Percentiles rank a stretch among this genome's conserved stretches.
These are phyloP conservation scores for Eclectus roratus DNA, from an alignment of 2,113 vertebrate species.

Conservation along the genomic window DNA sequence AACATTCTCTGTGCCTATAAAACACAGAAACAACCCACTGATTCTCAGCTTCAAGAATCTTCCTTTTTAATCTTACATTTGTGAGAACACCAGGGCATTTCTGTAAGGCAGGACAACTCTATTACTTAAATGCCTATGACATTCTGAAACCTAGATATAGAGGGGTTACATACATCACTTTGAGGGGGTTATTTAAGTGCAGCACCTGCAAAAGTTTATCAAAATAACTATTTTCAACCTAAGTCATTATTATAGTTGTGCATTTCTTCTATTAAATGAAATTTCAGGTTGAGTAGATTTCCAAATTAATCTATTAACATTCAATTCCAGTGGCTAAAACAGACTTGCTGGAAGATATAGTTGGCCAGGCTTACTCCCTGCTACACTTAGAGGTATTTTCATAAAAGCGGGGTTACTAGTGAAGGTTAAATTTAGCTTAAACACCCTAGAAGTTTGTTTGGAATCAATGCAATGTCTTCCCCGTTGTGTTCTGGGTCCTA, in stretches of 20 bases:
- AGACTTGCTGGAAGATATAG: conserved; percentile 31
- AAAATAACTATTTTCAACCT: conserved; percentile 35
- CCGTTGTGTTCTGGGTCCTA: neutral
- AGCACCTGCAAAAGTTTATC: conserved; percentile 26
- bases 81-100: neutral
- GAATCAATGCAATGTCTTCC: neutral
- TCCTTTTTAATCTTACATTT: neutral
- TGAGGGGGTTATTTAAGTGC: neutral
- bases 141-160: neutral
- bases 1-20: neutral
- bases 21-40: neutral
- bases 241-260: conserved; percentile 13
- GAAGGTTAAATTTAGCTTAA: conserved; percentile 16
- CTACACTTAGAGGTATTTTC: conserved; percentile 5
- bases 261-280: conserved; percentile 35
- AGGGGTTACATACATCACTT: neutral
- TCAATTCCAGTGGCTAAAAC: conserved; percentile 47
- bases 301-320: conserved; percentile 65
- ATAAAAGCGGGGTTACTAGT: neutral
- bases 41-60: neutral
- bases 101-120: neutral
- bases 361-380: neutral
- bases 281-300: conserved; percentile 64
- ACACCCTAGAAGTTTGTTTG: neutral
- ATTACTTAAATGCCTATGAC: neutral